These are phyloP conservation scores for Lamellibrachia satsuma DNA, from an alignment of 2,888 invertebrate species.

Conservation along the genomic window DNA sequence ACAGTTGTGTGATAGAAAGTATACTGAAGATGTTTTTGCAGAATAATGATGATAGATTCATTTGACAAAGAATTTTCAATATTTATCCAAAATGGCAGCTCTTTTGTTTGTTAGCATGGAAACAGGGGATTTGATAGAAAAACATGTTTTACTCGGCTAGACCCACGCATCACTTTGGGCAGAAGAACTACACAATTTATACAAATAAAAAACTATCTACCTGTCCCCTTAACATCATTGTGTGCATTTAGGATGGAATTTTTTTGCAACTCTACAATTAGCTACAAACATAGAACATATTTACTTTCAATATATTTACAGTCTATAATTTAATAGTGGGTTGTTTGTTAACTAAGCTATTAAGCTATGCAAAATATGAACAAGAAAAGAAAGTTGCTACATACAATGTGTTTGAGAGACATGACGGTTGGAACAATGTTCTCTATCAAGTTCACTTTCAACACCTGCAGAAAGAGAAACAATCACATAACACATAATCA, in stretches of 20 bases:
- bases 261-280: neutral
- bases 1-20: too few species aligned
- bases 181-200: too few species aligned
- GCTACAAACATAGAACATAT: neutral
- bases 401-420: slow-evolving; percentile 71
- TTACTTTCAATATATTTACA: neutral
- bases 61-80: too few species aligned
- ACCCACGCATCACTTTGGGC: too few species aligned
- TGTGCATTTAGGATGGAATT: neutral
- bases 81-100: too few species aligned
- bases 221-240: neutral
- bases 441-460: slow-evolving; percentile 76
- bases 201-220: too few species aligned
- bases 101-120: too few species aligned
- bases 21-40: too few species aligned
- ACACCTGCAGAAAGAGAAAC: slow-evolving; percentile 55
- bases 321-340: neutral
- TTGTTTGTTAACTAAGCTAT: neutral
- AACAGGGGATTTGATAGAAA: too few species aligned
- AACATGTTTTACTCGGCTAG: too few species aligned
- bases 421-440: slow-evolving; percentile 75
- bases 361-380: neutral
- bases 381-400: slow-evolving; percentile 31
- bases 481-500: neutral
- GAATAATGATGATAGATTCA: too few species aligned